Conservation (phyloP, 2,797 vertebrate genomes). For the Poeciliopsis turneri region DNA sequence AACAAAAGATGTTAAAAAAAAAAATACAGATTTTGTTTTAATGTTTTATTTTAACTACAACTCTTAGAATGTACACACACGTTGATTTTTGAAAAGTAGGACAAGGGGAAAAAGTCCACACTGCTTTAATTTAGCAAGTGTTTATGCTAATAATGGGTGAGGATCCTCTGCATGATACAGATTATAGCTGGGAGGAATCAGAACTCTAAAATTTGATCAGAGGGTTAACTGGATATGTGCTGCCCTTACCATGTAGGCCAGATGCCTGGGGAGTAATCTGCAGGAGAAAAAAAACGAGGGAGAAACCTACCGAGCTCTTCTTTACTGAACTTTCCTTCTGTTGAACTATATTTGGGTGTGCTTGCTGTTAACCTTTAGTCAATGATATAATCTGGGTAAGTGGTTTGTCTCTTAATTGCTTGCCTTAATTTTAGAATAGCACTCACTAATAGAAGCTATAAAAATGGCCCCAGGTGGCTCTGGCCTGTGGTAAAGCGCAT, state of each 20-base stretch:
- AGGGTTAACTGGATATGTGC: conserved; percentile 58
- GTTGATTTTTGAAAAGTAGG: conserved; percentile 38
- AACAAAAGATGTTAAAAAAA: not conserved
- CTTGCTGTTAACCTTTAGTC: conserved; percentile 69
- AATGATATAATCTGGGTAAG: conserved; percentile 70
- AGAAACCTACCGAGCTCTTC: conserved; percentile 33
- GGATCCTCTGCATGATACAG: conserved; percentile 51
- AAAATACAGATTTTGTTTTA: not conserved
- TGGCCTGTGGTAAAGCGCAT: conserved; percentile 32
- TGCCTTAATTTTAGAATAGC: conserved; percentile 71
- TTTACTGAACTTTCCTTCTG: conserved; percentile 44
- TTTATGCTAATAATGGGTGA: conserved; percentile 65
- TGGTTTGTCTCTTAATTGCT: conserved; percentile 68
- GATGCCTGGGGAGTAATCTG: conserved; percentile 48
- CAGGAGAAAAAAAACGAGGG: not conserved
- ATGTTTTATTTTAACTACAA: not conserved
- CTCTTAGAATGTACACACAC: not conserved
- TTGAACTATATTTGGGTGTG: conserved; percentile 56
- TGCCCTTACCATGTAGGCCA: conserved; percentile 50
- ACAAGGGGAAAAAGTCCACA: conserved; percentile 18
- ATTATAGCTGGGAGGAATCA: conserved; percentile 62
- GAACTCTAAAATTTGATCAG: conserved; percentile 43
- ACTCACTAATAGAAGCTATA: conserved; percentile 61
- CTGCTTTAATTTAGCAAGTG: conserved; percentile 47
- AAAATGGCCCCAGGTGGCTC: conserved; percentile 58